Evolutionary conservation across 2,888 invertebrate genomes (phyloP), one percentile per base, ranked within the genome.

Genomic region (Habrosyne pyritoides): DNA sequence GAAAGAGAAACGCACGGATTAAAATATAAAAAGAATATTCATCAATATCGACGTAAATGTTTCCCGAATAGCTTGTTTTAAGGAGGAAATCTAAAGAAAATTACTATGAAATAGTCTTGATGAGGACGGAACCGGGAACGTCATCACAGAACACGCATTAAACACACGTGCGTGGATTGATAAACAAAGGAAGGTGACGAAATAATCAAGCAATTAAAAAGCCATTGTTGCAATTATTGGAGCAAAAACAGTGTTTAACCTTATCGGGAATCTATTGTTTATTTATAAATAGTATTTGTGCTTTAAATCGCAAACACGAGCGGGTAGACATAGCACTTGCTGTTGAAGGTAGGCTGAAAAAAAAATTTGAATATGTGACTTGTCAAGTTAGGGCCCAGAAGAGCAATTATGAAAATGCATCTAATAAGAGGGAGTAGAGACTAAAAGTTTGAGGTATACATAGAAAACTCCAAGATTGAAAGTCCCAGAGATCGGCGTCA

Each of bases 171-270:
- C 42, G 1, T 18, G 42, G 8, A 18, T 42, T 42, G 42, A 42
- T 42, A 18, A 42, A 42, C 42, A 42, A 42, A 18, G 42, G 42
- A 42, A 42, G 18, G 14, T 42, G 42, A 8, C 18, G 18, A 42
- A 42, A 42, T 42, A 42, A 42, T 42, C 42, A 42, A n/a, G 42
- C 18, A 42, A 42, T 42, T 42, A 42, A 42, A 42, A 42, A 42
- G 42, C 42, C 42, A 42, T 42, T 42, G 42, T 42, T 42, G 8
- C 42, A 42, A 8, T 42, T 42, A 42, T 42, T 18, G 18, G 8
- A 42, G 42, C 42, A 42, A 42, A 42, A 42, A 42, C 42, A 42
- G 42, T n/a, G 42, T 14, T 42, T 18, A 42, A 42, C 42, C 42
- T 42, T 42, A 42, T 42, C 42, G 18, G 42, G 8, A 12, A 42